These are phyloP conservation scores for Maniola hyperantus DNA, from an alignment of 2,888 invertebrate genomes.

Conservation along the genomic window DNA sequence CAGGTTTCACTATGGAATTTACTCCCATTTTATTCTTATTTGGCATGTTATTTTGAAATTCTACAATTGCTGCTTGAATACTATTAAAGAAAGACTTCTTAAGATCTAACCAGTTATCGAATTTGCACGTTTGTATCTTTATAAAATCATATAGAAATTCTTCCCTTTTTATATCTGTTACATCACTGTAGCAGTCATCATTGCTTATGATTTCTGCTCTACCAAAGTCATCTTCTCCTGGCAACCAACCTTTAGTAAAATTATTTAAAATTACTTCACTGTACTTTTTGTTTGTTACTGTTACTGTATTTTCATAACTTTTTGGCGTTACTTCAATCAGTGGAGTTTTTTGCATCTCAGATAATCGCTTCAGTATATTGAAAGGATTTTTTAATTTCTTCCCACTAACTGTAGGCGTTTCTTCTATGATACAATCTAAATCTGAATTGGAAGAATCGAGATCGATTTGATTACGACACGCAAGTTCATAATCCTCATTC, in stretches of 20 bases:
- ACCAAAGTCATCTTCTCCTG: conserved; percentile 62
- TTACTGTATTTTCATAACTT: conserved; percentile 22
- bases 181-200: conserved; percentile 39
- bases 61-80: conserved; percentile 53
- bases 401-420: conserved; percentile 43
- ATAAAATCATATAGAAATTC: conserved; percentile 59
- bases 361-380: conserved; percentile 60
- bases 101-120: conserved; percentile 62
- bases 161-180: conserved; percentile 51
- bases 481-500: conserved; percentile 54
- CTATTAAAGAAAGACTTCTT: conserved; percentile 62
- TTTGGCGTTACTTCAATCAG: conserved; percentile 32
- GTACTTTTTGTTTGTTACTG: conserved; percentile 40
- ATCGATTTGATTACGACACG: conserved; percentile 57
- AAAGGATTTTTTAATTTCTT: conserved; percentile 70
- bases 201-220: conserved; percentile 56
- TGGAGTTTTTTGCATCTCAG: conserved; percentile 46
- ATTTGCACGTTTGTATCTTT: conserved; percentile 49
- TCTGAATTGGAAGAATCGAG: conserved; percentile 63
- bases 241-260: conserved; percentile 60
- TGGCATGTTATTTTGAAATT: conserved; percentile 46
- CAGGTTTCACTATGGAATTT: conserved; percentile 51
- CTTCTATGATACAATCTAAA: conserved; percentile 58
- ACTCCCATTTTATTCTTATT: conserved; percentile 36
- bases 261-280: conserved; percentile 43